phyloP scores from a whole-genome alignment of 1,140 invertebrate genomes.

The Zaprionus kolodkinae region DNA sequence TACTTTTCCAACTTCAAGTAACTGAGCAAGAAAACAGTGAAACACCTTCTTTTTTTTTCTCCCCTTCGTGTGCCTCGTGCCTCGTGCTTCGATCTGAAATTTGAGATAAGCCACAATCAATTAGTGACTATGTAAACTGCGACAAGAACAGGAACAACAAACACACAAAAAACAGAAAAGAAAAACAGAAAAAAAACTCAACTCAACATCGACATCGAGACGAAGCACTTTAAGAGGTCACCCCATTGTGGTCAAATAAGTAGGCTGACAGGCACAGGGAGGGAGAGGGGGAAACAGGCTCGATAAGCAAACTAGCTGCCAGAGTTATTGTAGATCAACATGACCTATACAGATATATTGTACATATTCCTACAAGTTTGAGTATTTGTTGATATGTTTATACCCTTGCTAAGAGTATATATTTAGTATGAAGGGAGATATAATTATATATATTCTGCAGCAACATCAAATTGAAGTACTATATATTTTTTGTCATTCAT shows the following conservation, averaged over 20 bases:
- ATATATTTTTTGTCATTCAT: neutral
- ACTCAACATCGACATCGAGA: slow-evolving; percentile 16
- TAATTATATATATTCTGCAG: neutral
- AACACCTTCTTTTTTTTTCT: slow-evolving; percentile 9
- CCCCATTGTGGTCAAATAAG: slow-evolving; percentile 65
- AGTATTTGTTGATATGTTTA: slow-evolving; percentile 37
- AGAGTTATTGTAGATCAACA: slow-evolving; percentile 22
- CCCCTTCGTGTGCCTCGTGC: slow-evolving; percentile 2
- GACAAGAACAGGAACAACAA: slow-evolving; percentile 28
- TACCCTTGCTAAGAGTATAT: neutral
- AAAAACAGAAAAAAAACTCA: neutral
- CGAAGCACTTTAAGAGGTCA: slow-evolving; percentile 6
- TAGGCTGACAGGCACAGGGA: slow-evolving; percentile 60
- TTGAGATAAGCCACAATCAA: slow-evolving; percentile 74
- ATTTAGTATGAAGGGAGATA: too few relatives aligned
- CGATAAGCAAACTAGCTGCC: slow-evolving; percentile 13
- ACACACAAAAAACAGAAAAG: neutral
- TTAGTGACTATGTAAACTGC: slow-evolving; percentile 73
- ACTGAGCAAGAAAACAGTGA: neutral
- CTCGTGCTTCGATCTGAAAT: slow-evolving; percentile 69
- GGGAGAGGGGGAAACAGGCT: slow-evolving; percentile 20
- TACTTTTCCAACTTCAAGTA: neutral
- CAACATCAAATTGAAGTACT: neutral
- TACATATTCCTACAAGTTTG: slow-evolving; percentile 14
- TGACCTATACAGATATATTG: slow-evolving; percentile 7